These are phyloP conservation scores for Uloborus diversus DNA, from an alignment of 1,140 invertebrate species.

Conservation along the genomic window DNA sequence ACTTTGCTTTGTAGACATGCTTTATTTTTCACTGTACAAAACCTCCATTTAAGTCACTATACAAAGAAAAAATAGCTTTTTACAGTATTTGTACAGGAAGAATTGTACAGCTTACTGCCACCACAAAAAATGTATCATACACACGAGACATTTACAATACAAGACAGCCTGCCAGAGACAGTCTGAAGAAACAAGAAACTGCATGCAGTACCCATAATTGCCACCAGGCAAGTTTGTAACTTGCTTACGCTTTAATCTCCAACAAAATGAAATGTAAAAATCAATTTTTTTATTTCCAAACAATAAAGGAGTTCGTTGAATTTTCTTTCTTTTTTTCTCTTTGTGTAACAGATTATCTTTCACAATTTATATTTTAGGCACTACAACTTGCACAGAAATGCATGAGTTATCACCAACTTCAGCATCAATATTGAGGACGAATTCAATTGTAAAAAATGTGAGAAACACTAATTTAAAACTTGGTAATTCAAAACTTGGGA, in stretches of 20 bases:
- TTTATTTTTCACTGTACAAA: conserved; percentile 51
- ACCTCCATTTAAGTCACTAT: conserved; percentile 46
- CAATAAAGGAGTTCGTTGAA: too few relatives aligned
- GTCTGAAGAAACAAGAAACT: conserved; percentile 13
- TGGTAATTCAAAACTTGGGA: too few relatives aligned
- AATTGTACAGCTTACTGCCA: conserved; percentile 27
- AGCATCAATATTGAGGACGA: too few relatives aligned
- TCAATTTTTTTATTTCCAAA: too few relatives aligned
- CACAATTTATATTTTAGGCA: too few relatives aligned
- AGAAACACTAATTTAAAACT: too few relatives aligned
- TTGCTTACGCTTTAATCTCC: background rate
- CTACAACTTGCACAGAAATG: too few relatives aligned
- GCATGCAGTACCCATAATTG: conserved; percentile 3
- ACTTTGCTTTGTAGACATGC: background rate
- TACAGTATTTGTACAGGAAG: conserved; percentile 52
- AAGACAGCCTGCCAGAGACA: conserved; percentile 22
- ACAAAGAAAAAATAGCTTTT: conserved; percentile 56
- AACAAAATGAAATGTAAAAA: too few relatives aligned
- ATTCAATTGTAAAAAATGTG: too few relatives aligned
- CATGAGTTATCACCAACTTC: too few relatives aligned
- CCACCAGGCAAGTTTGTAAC: background rate
- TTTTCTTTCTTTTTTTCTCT: too few relatives aligned
- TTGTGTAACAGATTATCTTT: too few relatives aligned
- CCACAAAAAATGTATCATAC: conserved; percentile 21
- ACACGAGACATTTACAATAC: background rate